A percentile compares a stretch with the other conserved stretches of the same genome.
Conservation (phyloP, 2,888 invertebrate genomes). For the Trachelus iudaicus region DNA sequence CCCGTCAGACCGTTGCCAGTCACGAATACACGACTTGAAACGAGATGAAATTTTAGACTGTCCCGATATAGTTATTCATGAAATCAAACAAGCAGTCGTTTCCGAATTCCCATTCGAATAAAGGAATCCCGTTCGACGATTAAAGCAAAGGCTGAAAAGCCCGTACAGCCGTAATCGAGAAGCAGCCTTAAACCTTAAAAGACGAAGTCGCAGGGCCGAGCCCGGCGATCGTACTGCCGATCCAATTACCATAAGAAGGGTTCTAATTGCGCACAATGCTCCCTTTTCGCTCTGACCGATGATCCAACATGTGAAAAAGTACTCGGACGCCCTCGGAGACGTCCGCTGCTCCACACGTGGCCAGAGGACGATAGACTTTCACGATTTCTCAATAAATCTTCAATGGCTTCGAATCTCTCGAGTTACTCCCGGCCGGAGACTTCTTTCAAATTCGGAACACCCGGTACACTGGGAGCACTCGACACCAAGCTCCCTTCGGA, state of each 20-base stretch:
- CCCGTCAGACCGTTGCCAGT: neutral
- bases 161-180: neutral
- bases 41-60: neutral
- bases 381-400: slow-evolving; percentile 51
- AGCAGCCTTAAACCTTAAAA: neutral
- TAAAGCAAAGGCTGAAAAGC: neutral
- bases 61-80: neutral
- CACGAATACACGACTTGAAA: neutral
- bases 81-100: neutral
- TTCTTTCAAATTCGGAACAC: neutral
- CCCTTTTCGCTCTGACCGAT: slow-evolving; percentile 20
- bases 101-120: neutral
- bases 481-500: neutral
- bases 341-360: slow-evolving; percentile 17
- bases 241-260: slow-evolving; percentile 63
- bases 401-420: neutral
- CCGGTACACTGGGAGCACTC: neutral
- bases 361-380: slow-evolving; percentile 44
- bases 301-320: neutral
- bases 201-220: slow-evolving; percentile 30
- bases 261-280: slow-evolving; percentile 61
- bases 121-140: neutral
- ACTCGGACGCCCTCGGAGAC: neutral
- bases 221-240: slow-evolving; percentile 58
- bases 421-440: neutral